Evolutionary conservation across 2,113 vertebrate species (phyloP).

Genomic region (Nothocercus julius): DNA sequence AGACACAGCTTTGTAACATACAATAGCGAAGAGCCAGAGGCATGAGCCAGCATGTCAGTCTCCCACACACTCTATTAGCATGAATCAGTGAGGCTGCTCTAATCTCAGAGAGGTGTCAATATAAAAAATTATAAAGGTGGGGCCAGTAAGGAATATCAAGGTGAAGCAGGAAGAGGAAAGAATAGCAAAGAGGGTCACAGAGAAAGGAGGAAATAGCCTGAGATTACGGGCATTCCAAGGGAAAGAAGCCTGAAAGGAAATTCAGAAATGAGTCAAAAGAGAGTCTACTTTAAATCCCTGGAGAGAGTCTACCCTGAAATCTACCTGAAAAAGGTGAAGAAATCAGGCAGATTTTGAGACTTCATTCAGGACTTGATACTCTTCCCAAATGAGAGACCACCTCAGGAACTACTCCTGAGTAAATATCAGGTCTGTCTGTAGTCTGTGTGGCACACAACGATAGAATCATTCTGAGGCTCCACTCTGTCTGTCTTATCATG

Average conservation of each 20-base stretch:
- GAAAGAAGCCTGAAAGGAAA: neutral
- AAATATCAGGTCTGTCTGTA: neutral
- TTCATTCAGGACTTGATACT: too few species aligned
- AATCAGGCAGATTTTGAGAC: neutral
- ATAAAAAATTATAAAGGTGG: neutral
- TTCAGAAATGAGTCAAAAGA: neutral
- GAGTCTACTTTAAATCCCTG: neutral
- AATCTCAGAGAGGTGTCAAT: neutral
- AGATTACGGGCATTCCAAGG: neutral
- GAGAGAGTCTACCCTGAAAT: too few species aligned
- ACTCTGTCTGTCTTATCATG: neutral
- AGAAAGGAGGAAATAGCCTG: neutral
- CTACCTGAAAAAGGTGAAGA: neutral
- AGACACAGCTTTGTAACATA: neutral
- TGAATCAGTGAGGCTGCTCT: neutral
- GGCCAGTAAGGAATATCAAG: neutral
- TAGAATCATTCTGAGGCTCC: neutral
- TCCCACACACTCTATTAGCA: neutral
- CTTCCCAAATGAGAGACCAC: accelerated
- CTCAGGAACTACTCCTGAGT: neutral
- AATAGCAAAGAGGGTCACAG: neutral
- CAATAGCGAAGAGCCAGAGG: neutral
- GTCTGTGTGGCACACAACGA: neutral
- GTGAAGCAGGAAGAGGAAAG: accelerated
- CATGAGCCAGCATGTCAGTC: accelerated